A percentile compares a stretch with the other conserved stretches of the same genome.
Evolutionary conservation across 2,888 invertebrate species (phyloP).

Genomic region (Phortica okadai): DNA sequence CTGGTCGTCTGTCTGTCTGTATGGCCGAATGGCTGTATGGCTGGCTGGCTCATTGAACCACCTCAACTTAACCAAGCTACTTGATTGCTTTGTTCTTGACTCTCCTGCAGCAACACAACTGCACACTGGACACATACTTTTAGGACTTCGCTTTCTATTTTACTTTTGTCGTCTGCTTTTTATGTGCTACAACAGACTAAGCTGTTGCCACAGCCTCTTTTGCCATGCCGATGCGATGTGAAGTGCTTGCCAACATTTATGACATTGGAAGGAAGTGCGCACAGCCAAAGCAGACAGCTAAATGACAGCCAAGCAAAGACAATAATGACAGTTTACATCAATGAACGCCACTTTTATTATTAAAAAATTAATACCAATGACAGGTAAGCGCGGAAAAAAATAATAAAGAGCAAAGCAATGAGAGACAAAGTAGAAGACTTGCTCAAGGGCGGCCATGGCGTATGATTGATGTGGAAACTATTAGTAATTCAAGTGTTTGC

Average conservation of each 20-base stretch:
- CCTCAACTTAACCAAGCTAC: not conserved
- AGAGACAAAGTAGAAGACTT: slow-evolving; percentile 6
- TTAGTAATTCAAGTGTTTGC: slow-evolving; percentile 30
- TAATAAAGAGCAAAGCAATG: slow-evolving; percentile 10
- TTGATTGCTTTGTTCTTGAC: slow-evolving; percentile 8
- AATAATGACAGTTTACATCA: slow-evolving; percentile 63
- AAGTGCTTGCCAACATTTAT: not conserved
- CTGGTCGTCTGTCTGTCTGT: not conserved
- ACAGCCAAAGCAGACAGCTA: slow-evolving; percentile 50
- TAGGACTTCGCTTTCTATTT: slow-evolving; percentile 2
- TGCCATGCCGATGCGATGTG: not conserved
- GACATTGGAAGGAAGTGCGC: not conserved
- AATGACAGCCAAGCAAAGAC: slow-evolving; percentile 56
- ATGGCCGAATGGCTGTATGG: too few relatives aligned
- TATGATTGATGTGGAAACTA: slow-evolving; percentile 65
- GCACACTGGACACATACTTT: slow-evolving; percentile 19
- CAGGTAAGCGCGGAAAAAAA: slow-evolving; percentile 35
- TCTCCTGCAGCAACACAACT: not conserved
- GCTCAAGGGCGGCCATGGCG: slow-evolving; percentile 55
- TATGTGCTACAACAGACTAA: slow-evolving; percentile 8
- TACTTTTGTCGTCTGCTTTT: not conserved
- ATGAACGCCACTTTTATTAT: slow-evolving; percentile 59
- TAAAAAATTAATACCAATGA: slow-evolving; percentile 60
- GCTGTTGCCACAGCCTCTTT: slow-evolving; percentile 28
- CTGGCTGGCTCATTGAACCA: too few relatives aligned